Percentiles rank a stretch among this genome's conserved stretches.
Conservation (phyloP, 2,113 vertebrate genomes). For the Seriola aureovittata region DNA sequence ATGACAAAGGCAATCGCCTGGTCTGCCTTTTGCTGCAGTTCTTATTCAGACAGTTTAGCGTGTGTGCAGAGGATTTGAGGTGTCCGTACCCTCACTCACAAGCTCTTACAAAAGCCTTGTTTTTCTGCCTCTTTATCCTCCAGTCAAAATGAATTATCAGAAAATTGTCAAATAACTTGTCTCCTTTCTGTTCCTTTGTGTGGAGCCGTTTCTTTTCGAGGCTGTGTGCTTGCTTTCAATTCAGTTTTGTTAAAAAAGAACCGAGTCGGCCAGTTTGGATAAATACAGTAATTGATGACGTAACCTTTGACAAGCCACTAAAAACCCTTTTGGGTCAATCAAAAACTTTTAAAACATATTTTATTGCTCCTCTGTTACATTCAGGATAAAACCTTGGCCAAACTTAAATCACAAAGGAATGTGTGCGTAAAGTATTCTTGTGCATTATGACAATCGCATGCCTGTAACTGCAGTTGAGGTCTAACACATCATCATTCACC, state of each 20-base stretch:
- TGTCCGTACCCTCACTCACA: neutral
- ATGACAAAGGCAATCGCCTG: neutral
- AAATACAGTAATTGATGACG: neutral
- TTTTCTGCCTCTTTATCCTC: neutral
- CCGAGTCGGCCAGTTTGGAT: neutral
- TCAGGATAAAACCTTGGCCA: neutral
- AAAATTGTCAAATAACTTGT: constrained; percentile 1
- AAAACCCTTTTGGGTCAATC: neutral
- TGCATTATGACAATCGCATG: neutral
- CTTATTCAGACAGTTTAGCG: constrained; percentile 10
- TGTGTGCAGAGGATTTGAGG: constrained; percentile 25
- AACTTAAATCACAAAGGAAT: neutral
- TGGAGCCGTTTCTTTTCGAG: neutral
- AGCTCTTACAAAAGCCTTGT: neutral
- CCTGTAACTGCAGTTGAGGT: neutral
- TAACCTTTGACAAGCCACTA: neutral
- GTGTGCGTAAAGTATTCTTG: neutral
- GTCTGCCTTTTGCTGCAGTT: neutral
- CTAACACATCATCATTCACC: neutral
- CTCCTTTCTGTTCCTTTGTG: neutral
- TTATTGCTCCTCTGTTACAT: neutral
- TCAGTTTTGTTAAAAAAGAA: neutral
- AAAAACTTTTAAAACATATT: neutral
- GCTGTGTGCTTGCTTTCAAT: neutral
- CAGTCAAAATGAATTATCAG: neutral